Percentiles rank a stretch among this genome's conserved stretches.
Evolutionary conservation across 2,888 invertebrate genomes (phyloP).

Genomic region (Eilema griseolum): DNA sequence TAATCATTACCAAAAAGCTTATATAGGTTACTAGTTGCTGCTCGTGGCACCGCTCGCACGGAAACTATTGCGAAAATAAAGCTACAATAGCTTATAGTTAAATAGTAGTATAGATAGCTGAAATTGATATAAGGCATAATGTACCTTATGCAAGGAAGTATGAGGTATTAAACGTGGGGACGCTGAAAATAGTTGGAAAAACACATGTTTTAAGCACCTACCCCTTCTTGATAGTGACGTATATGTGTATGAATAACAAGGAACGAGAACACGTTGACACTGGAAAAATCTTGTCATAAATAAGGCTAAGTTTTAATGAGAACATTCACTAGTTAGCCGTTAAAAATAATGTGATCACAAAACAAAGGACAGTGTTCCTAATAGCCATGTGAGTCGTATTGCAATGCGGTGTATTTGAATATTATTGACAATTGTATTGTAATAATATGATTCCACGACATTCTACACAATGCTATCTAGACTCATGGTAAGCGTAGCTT

Average conservation of each 20-base stretch:
- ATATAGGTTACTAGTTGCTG: not conserved
- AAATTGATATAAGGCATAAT: too few relatives aligned
- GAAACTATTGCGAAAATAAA: too few relatives aligned
- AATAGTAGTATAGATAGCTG: too few relatives aligned
- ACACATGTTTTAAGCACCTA: too few relatives aligned
- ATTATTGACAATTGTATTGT: not conserved
- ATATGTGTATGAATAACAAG: not conserved
- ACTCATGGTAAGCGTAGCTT: too few relatives aligned
- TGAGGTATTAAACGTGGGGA: too few relatives aligned
- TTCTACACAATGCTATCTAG: too few relatives aligned
- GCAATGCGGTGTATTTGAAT: not conserved
- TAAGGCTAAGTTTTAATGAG: not conserved
- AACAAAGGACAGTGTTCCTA: not conserved
- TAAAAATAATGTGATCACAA: conserved; percentile 1
- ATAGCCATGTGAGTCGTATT: not conserved
- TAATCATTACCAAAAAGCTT: not conserved
- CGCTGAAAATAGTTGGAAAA: too few relatives aligned
- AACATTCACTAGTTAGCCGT: not conserved
- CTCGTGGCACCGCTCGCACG: too few relatives aligned
- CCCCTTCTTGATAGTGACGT: too few relatives aligned
- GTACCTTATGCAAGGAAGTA: too few relatives aligned
- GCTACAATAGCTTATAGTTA: too few relatives aligned
- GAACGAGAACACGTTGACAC: not conserved
- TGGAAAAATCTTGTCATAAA: not conserved
- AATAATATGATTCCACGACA: not conserved